Evolutionary conservation across 2,888 invertebrate species (phyloP), one percentile per base, ranked within the genome.

Genomic region (Tenthredo scrophulariae): DNA sequence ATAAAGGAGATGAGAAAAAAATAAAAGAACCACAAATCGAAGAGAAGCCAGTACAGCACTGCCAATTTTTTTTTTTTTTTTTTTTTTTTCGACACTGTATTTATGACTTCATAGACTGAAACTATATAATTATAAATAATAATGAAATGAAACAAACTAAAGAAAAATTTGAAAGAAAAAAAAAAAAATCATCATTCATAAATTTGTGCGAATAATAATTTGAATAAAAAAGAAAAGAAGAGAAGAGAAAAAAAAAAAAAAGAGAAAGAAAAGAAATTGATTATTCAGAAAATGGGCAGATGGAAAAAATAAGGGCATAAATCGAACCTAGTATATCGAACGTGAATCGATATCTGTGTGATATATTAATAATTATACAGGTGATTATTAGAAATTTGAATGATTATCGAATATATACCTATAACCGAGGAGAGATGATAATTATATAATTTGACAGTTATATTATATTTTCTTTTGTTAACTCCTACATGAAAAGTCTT

Each of bases 101-200:
- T 22, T 29, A 77, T 37, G 37, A 89, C 89, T 88, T 89, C 88
- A 89, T 89, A 90, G 91, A 91, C 90, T 90, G 90, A 90, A 88
- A 88, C 87, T 87, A 87, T 85, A 89, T 89, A 89, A 86, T 84
- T 37, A 89, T 89, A 89, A 86, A 82, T 37, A 72, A 50, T 50
- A 46, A 46, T 50, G n/a, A 50, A 50, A 50, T 50, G n/a, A 50
- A 50, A 18, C 0, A n/a, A 50, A 50, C 18, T 6, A 50, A n/a
- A 50, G 18, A 50, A 50, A n/a, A n/a, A n/a, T n/a, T n/a, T n/a
- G n/a, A n/a, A 50, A 50, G 5, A 50, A n/a, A 6, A n/a, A 50
- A 50, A 18, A 18, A 18, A 50, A 50, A 54, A 84, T 33, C 33
- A 74, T 26, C 46, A 58, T 54, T 54, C 46, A 43, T 10, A n/a